Base-by-base conservation (phyloP, 2,888 invertebrate genomes). In the Dasypolia templi region DNA sequence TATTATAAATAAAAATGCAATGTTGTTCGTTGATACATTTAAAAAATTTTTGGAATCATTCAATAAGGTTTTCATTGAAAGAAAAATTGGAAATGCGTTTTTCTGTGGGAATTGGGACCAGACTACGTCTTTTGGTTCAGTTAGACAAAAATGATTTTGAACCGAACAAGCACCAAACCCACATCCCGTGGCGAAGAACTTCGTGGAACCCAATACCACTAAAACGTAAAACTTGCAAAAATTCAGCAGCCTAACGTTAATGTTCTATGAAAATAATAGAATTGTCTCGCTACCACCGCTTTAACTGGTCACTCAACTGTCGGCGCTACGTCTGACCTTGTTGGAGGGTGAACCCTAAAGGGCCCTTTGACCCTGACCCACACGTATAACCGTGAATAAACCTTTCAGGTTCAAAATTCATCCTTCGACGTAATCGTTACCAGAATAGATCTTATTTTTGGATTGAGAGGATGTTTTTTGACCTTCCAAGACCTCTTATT, bases 321-420 rank as follows among this genome's bases (percentile, higher is more conserved):
- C 61, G 69, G 29, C 44, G 29, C n/a, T n/a, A n/a, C 64, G 17
- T 39, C 29, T 63, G 66, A 75, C 81, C 81, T 70, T 79, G 71
- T 75, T 63, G 42, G 49, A 22, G 70, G 76, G 61, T 58, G 42
- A 63, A 80, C 62, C 46, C 53, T 75, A 70, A 79, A 63, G 11
- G 59, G 35, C 42, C 46, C 42, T 59, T 66, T 69, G 62, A 75
- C 79, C 65, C 26, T 79, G 81, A 76, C 75, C 76, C 46, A 19
- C 49, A 51, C 68, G 14, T 9, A 66, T 49, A 79, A 26, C 46
- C 51, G 55, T 77, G 77, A 76, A 77, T 71, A 77, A 71, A 59
- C 80, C 29, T 59, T 64, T 61, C 32, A 42, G n/a, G 65, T 42
- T 66, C 55, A 59, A 59, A 73, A 66, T 65, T 64, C 17, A 75